Conservation (phyloP, 2,888 invertebrate genomes). For the Agriopis aurantiaria region DNA sequence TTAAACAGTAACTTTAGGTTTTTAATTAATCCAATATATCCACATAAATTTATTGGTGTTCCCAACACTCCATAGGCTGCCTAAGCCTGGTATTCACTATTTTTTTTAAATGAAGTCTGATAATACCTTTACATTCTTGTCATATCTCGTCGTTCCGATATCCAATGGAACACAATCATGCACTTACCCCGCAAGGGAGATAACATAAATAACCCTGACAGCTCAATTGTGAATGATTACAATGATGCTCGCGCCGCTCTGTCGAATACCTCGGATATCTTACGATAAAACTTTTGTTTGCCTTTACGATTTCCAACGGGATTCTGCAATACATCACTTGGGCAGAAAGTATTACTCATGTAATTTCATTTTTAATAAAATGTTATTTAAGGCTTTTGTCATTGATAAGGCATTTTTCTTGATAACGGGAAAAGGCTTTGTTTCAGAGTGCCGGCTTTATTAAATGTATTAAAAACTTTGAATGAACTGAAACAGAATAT, state of each 20-base stretch:
- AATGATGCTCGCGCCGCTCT: constrained; percentile 48
- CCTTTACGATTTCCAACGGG: constrained; percentile 29
- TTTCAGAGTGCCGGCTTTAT: neutral
- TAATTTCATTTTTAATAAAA: constrained; percentile 1
- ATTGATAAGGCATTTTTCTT: constrained; percentile 17
- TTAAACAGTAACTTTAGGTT: too few relatives aligned
- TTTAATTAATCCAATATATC: too few relatives aligned
- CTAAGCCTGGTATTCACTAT: neutral
- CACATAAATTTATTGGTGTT: too few relatives aligned
- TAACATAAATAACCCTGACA: constrained; percentile 70
- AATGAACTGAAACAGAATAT: neutral
- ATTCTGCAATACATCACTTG: constrained; percentile 27
- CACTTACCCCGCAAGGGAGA: constrained; percentile 47
- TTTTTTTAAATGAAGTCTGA: neutral
- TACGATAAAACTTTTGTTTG: constrained; percentile 38
- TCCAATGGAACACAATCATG: constrained; percentile 39
- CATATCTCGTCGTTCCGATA: constrained; percentile 39
- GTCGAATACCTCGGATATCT: constrained; percentile 37
- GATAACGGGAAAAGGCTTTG: neutral
- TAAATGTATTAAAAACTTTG: neutral
- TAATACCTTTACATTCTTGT: constrained; percentile 8
- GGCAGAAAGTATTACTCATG: constrained; percentile 17
- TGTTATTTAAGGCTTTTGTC: neutral
- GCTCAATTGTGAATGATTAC: constrained; percentile 72
- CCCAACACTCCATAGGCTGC: too few relatives aligned